Conservation (phyloP, 92 coral and sea anemone species). For the Heteractis magnifica region DNA sequence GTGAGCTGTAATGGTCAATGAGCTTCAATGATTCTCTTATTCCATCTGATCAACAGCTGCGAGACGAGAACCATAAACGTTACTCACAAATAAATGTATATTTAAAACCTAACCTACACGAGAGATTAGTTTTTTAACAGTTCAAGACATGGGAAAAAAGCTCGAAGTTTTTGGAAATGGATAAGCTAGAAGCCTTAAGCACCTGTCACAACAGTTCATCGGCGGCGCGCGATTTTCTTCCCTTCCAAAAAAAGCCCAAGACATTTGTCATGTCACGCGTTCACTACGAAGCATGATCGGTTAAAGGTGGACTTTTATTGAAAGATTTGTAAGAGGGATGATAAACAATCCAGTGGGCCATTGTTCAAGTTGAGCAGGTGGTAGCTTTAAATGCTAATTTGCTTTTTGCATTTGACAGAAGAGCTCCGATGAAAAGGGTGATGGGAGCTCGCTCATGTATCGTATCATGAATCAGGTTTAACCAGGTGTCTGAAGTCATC, state of each 20-base stretch:
- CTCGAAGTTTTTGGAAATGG: background rate
- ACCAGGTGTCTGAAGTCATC: conserved; percentile 64
- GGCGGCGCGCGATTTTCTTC: background rate
- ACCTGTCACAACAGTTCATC: background rate
- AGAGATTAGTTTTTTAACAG: background rate
- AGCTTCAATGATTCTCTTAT: background rate
- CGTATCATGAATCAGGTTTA: conserved; percentile 31
- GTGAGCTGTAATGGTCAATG: background rate
- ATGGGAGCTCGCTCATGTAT: conserved; percentile 49
- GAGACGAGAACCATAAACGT: background rate
- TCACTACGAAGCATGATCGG: conserved; percentile 53
- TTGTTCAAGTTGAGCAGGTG: conserved; percentile 78
- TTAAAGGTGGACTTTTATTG: conserved; percentile 55
- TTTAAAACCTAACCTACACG: too few species aligned
- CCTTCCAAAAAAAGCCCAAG: background rate
- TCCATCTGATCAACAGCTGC: conserved; percentile 8
- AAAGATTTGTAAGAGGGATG: conserved; percentile 61
- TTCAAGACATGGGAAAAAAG: background rate
- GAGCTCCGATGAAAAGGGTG: conserved; percentile 51
- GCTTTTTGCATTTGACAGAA: conserved; percentile 59
- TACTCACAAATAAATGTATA: background rate
- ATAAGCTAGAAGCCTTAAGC: background rate
- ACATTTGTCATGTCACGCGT: conserved; percentile 46
- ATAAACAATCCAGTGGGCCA: conserved; percentile 74
- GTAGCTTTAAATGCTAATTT: conserved; percentile 78